Percentiles rank a stretch among this genome's conserved stretches.
Conservation (phyloP, 2,888 invertebrate genomes). For the Ctena decussata region DNA sequence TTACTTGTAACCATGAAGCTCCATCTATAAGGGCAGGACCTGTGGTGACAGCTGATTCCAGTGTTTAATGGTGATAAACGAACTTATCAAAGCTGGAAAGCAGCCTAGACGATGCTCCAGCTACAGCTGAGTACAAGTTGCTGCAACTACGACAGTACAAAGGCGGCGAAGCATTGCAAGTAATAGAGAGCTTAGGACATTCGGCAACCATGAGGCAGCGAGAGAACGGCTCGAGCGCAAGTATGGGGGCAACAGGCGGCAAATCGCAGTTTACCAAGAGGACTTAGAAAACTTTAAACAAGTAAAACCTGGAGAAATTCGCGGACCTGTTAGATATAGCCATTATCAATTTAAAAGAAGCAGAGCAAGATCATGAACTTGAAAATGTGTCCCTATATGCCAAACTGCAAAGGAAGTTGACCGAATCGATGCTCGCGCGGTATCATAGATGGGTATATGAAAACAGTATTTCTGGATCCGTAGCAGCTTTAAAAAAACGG, state of each 20-base stretch:
- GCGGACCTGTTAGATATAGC: neutral
- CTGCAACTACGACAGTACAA: neutral
- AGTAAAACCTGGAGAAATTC: neutral
- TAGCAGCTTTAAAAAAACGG: slow-evolving; percentile 18
- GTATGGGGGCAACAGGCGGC: neutral
- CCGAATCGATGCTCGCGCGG: slow-evolving; percentile 27
- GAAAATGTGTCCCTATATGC: neutral
- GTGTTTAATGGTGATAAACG: neutral
- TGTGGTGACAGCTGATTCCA: neutral
- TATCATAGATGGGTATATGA: slow-evolving; percentile 38
- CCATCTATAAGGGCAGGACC: neutral
- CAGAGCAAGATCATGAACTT: neutral
- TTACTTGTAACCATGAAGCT: neutral
- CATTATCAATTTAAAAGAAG: slow-evolving; percentile 11
- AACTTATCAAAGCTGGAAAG: slow-evolving; percentile 26
- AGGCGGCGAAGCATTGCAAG: slow-evolving; percentile 30
- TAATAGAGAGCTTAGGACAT: neutral
- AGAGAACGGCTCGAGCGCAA: neutral
- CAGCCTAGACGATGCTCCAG: slow-evolving; percentile 37
- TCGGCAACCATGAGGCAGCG: neutral
- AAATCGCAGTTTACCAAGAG: neutral
- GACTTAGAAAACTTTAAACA: neutral
- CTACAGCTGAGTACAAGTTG: neutral
- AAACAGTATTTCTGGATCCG: slow-evolving; percentile 16
- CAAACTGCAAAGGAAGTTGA: slow-evolving; percentile 17